phyloP scores from a whole-genome alignment of 2,113 vertebrate species.

The Psittacula cyanocephala region DNA sequence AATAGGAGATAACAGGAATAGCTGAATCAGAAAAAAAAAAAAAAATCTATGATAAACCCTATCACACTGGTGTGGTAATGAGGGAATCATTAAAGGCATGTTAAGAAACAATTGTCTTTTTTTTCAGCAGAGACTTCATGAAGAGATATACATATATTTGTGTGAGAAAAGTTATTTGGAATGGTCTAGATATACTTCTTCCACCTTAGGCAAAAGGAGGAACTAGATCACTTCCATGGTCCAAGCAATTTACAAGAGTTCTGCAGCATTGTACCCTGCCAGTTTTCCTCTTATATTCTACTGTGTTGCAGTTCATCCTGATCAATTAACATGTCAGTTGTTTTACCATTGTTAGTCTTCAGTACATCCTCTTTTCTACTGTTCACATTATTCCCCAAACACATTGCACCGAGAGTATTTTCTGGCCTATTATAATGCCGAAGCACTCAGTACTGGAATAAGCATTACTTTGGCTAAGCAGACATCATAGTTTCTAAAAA shows the following conservation, averaged over 20 bases:
- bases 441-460: background rate
- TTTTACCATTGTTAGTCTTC: background rate
- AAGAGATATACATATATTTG: rapidly evolving
- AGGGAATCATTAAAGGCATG: background rate
- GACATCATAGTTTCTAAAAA: background rate
- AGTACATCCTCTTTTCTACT: background rate
- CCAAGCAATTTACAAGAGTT: background rate
- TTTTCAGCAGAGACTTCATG: background rate
- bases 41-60: background rate
- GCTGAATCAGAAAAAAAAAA: background rate
- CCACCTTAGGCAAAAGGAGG: background rate
- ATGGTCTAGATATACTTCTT: background rate
- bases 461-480: background rate
- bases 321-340: background rate
- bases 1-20: background rate
- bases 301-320: background rate
- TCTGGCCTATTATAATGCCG: background rate
- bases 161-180: background rate
- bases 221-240: background rate
- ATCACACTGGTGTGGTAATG: background rate
- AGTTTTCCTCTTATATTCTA: background rate
- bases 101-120: background rate
- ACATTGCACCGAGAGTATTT: rapidly evolving
- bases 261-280: background rate
- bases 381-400: background rate